phyloP scores from a whole-genome alignment of 1,140 invertebrate species.

The Venustaconcha ellipsiformis region DNA sequence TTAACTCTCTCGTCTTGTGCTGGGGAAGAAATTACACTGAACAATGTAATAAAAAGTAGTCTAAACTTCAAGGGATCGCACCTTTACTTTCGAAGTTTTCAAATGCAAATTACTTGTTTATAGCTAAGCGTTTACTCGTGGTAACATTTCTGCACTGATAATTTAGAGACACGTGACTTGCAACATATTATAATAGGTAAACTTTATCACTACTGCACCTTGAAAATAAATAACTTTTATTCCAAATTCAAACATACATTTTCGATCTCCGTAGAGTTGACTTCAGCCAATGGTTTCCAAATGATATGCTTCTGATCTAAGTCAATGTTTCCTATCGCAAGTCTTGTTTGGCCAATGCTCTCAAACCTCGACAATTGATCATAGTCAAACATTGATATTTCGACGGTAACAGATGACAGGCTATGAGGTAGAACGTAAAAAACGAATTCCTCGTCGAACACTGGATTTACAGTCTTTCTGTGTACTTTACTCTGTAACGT shows the following conservation, averaged over 20 bases:
- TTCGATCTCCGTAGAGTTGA: constrained; percentile 46
- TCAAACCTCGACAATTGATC: constrained; percentile 66
- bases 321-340: constrained; percentile 58
- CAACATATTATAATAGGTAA: too few species aligned
- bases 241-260: constrained; percentile 38
- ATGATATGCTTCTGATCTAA: constrained; percentile 55
- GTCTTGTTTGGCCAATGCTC: constrained; percentile 61
- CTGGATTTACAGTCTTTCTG: constrained; percentile 76
- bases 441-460: constrained; percentile 68
- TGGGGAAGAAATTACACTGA: too few species aligned
- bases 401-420: constrained; percentile 52
- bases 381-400: constrained; percentile 63
- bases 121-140: too few species aligned
- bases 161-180: too few species aligned
- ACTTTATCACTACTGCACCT: too few species aligned
- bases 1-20: too few species aligned
- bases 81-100: too few species aligned
- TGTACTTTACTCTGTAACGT: constrained; percentile 69
- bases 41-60: too few species aligned
- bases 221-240: constrained; percentile 2
- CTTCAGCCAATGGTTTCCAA: constrained; percentile 61
- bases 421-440: constrained; percentile 59
- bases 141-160: too few species aligned
- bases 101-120: too few species aligned
- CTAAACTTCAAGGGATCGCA: too few species aligned